phyloP scores from a whole-genome alignment of 2,797 vertebrate genomes.

The Balearica regulorum region DNA sequence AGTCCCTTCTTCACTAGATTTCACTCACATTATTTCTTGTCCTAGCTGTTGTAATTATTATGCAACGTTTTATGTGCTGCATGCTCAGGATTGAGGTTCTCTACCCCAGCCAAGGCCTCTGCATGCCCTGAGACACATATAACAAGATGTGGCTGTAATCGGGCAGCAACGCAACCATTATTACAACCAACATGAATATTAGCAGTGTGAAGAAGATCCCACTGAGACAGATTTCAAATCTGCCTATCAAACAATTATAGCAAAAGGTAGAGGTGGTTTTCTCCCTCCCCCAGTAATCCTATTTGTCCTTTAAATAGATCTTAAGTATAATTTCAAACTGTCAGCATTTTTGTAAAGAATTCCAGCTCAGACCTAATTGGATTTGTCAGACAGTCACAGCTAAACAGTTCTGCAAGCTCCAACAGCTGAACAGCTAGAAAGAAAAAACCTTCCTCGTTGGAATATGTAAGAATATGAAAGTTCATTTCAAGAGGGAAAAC shows the following conservation, averaged over 20 bases:
- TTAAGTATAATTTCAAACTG: conserved; percentile 12
- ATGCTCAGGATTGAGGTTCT: background rate
- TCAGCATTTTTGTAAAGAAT: conserved; percentile 57
- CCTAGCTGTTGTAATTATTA: background rate
- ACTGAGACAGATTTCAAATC: background rate
- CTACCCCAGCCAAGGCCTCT: background rate
- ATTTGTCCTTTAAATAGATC: conserved; percentile 36
- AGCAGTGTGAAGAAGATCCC: background rate
- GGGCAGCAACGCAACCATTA: background rate
- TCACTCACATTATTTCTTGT: background rate
- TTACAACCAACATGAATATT: background rate
- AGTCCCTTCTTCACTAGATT: background rate
- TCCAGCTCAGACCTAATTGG: conserved; percentile 38
- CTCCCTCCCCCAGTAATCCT: conserved; percentile 9
- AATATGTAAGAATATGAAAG: background rate
- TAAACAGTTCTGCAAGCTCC: background rate
- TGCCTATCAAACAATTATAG: background rate
- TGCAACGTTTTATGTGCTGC: background rate
- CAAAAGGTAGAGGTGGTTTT: background rate
- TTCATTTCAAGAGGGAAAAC: background rate
- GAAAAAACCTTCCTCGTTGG: background rate
- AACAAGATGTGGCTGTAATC: background rate
- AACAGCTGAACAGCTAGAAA: background rate
- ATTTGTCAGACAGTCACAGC: conserved; percentile 41
- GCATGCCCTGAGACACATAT: background rate